Evolutionary conservation across 2,797 vertebrate genomes (phyloP), one percentile per base, ranked within the genome.

Genomic region (Platalea minor): DNA sequence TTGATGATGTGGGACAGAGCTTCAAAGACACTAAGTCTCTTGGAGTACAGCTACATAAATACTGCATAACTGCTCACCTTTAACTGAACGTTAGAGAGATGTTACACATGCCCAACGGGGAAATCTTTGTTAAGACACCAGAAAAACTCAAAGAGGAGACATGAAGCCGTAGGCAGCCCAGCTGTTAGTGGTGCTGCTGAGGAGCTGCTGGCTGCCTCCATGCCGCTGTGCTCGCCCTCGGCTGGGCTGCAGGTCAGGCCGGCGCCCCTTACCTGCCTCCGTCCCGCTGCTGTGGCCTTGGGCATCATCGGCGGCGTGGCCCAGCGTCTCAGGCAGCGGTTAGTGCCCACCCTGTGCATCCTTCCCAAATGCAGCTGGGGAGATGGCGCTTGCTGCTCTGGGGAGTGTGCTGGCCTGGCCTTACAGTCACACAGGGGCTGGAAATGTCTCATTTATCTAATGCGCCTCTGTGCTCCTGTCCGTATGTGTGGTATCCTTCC

Each of bases 401-500:
- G 16, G 39, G 14, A 1, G 0, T 18, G n/a, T 10, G 0, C 15
- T 54, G 56, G 25, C 57, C 33, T 46, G 57, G 37, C 26, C 37
- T 68, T n/a, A 31, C 28, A 72, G 37, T 11, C 5, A 5, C 20
- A 10, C 3, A 19, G n/a, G 19, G 7, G 45, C 53, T 56, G 56
- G 82, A 43, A 86, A 29, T 13, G 21, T 59, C 39, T 53, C 12
- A 4, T 43, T 35, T 54, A 6, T 17, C 31, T 7, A 25, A 7
- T 2, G 3, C 8, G 13, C 23, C 9, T 41, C 37, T 41, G 17
- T 35, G 56, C 51, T 75, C 11, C 11, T 8, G 11, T 28, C 48
- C 2, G 0, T 26, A 28, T 0, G 0, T 5, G 48, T 21, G 39
- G 9, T 10, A 13, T 17, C 24, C 45, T 65, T 70, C 51, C 56